These are phyloP conservation scores for Abscondita cerata DNA, from an alignment of 2,888 invertebrate genomes.

Conservation along the genomic window DNA sequence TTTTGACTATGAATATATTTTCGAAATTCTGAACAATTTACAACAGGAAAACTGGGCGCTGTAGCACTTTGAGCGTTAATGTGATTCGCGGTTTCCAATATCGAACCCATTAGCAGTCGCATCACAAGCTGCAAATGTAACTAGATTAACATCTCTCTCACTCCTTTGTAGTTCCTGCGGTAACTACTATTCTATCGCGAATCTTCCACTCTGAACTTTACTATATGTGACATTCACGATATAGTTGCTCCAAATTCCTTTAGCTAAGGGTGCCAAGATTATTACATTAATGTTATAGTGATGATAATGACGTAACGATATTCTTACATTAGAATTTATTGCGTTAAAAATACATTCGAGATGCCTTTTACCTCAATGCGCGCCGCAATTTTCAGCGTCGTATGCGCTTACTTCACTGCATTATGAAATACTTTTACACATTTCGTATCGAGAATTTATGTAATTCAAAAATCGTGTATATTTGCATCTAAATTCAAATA, in stretches of 20 bases:
- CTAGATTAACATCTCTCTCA: slow-evolving; percentile 47
- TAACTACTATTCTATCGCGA: slow-evolving; percentile 23
- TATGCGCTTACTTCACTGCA: too few species aligned
- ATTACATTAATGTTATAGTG: slow-evolving; percentile 45
- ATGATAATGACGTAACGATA: slow-evolving; percentile 21
- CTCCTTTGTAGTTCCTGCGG: slow-evolving; percentile 46
- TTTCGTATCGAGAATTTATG: too few species aligned
- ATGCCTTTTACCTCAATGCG: too few species aligned
- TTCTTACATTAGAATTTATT: slow-evolving; percentile 12
- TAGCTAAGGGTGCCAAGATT: slow-evolving; percentile 38
- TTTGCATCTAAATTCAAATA: too few species aligned
- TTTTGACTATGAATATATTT: slow-evolving; percentile 11
- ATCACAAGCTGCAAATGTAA: slow-evolving; percentile 50
- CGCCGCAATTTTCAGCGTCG: too few species aligned
- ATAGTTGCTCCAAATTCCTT: slow-evolving; percentile 29
- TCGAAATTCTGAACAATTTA: slow-evolving; percentile 20
- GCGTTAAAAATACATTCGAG: too few species aligned
- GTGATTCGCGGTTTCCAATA: slow-evolving; percentile 56
- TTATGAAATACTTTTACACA: too few species aligned
- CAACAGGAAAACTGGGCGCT: slow-evolving; percentile 31
- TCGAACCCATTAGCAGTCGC: slow-evolving; percentile 51
- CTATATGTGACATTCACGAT: slow-evolving; percentile 33
- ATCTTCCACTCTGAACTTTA: slow-evolving; percentile 28
- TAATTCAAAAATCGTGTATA: too few species aligned
- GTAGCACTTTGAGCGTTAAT: slow-evolving; percentile 53